Evolutionary conservation across 1,140 invertebrate species (phyloP), one percentile per base, ranked within the genome.

Genomic region (Drosophila pruinosa): DNA sequence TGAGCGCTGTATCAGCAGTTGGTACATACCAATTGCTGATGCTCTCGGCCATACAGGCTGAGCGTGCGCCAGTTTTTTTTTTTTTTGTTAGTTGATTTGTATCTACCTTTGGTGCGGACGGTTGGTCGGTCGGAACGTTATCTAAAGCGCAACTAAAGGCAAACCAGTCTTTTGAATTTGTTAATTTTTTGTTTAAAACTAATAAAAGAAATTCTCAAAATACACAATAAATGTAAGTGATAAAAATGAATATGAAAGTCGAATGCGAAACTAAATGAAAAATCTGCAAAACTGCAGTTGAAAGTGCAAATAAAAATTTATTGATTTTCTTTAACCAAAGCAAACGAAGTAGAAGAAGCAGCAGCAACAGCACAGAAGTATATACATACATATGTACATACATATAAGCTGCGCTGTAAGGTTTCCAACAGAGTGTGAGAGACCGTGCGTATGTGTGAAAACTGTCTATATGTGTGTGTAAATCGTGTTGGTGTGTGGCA

Each of bases 51-150:
- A 86, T 64, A 12, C 63, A 54, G 63, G 53, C 71, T 70, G 71
- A 74, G 81, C 59, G 72, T 75, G 72, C 72, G 72, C 72, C 78
- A 78, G 75, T 82, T 75, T 75, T 75, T 72, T 71, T 63, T 58
- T 50, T 22, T 43, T 59, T 62, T 75, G 68, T 82, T 69, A 86
- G 72, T 85, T 77, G 76, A 86, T 86, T 86, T 86, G 82, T 85
- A 85, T 85, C 80, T 85, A 88, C 83, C 83, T 89, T 88, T 88
- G 82, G 83, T 88, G 82, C 82, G 82, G 83, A 88, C 82, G 82
- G 82, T 78, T 88, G 63, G 71, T 81, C 78, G 82, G 82, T 71
- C 56, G 59, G 62, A 77, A 75, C 83, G 72, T 62, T 82, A 67
- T 67, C 71, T 69, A 64, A 63, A 63, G 58, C 74, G 69, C 58